Evolutionary conservation across 2,113 vertebrate genomes (phyloP).

Genomic region (Condylura cristata): DNA sequence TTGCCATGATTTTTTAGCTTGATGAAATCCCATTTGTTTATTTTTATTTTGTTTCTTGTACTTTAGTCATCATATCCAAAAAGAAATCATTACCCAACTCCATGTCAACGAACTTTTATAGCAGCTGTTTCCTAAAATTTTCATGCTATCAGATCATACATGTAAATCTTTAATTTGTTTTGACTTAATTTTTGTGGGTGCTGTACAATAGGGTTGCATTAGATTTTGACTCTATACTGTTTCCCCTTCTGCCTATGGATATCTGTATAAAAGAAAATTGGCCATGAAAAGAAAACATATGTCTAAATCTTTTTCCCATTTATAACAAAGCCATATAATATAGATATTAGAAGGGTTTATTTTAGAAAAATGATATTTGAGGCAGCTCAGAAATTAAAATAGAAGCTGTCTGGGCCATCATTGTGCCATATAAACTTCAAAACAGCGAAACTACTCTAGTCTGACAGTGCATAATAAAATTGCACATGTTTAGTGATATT

Average conservation of each 20-base stretch:
- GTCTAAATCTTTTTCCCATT: background rate
- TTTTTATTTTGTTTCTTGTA: background rate
- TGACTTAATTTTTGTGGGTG: background rate
- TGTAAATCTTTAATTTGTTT: background rate
- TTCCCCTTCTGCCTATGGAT: background rate
- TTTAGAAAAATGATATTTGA: slow-evolving; percentile 17
- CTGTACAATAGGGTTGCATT: background rate
- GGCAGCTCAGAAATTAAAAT: background rate
- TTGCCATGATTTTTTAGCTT: background rate
- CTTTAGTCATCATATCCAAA: background rate
- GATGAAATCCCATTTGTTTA: background rate
- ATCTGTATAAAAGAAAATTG: background rate
- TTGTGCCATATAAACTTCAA: background rate
- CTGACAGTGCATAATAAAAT: slow-evolving; percentile 5
- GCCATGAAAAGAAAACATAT: background rate
- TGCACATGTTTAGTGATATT: background rate
- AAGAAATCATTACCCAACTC: background rate
- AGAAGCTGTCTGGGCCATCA: background rate
- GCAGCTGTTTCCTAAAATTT: background rate
- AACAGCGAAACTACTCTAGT: background rate
- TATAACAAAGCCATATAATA: background rate
- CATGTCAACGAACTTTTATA: background rate
- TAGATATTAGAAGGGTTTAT: background rate
- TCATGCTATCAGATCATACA: background rate
- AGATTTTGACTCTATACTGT: background rate